Evolutionary conservation across 2,888 invertebrate species (phyloP), one percentile per base, ranked within the genome.

Genomic region (Gymnocheta viridis): DNA sequence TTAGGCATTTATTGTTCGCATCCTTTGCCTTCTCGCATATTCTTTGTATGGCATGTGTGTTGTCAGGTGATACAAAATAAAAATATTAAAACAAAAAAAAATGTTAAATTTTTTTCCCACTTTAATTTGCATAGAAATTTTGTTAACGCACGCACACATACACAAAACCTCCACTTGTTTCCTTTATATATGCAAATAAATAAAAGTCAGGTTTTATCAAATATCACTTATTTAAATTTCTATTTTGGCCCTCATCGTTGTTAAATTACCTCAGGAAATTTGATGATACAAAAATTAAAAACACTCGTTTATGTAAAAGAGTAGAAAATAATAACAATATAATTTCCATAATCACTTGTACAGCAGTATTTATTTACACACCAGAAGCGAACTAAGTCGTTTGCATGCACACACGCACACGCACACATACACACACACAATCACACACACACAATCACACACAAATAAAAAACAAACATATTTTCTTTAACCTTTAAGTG

Each of bases 261-360:
- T 29, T 64, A 62, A 64, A 64, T 74, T 38, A 76, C 64, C 27
- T 51, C 6, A 38, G 60, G 19, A 19, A 58, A 69, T 47, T 22
- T 47, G 44, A 22, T 47, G 38, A 32, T 51, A 58, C n/a, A 35
- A 32, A 67, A 58, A 73, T 60, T 49, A 67, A 58, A 58, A 22
- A 41, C n/a, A 19, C 44, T 64, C 64, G 32, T 51, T 51, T 54
- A 24, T 35, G 6, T 54, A 9, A 12, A 41, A 41, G n/a, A 70
- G 56, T 6, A 19, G 44, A 56, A 70, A 41, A 41, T 38, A 32
- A 60, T n/a, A 64, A 74, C n/a, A 66, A 56, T 32, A 66, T 64
- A 66, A 56, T 76, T 76, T 76, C 56, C 76, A 66, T 76, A 76
- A 76, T 76, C 66, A 47, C 62, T 70, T 70, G 4, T 17, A 51